Base-by-base conservation (phyloP, 2,113 vertebrate species). In the Eleginops maclovinus region DNA sequence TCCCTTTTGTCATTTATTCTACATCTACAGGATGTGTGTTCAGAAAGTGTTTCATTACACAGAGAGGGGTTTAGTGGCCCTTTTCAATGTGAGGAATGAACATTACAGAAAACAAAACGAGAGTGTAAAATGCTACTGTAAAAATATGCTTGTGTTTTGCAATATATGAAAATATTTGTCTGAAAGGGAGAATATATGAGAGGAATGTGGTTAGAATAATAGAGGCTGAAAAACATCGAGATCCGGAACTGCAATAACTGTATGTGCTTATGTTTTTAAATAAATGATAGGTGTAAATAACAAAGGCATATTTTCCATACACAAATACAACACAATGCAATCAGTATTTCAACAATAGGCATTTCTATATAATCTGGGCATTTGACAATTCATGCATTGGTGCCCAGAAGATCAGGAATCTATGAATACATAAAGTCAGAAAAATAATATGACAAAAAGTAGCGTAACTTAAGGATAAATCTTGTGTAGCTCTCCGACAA, bases 401-500 rank as follows among this genome's bases (percentile, higher is more conserved):
- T 79, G 77, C 65, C 66, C 78, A 85, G 84, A 87, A 90, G 90
- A 92, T 93, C 90, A 92, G 69, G 76, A 85, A 90, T 88, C 78
- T 58, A 92, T 93, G 85, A 92, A 91, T 90, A 88, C 79, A 87
- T 91, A 81, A 90, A 87, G 71, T 76, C 64, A 24, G 66, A 79
- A 88, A 89, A 91, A 94, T 84, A 94, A 88, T 92, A 85, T 83
- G 67, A 88, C 91, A 83, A 87, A 83, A 36, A 85, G 83, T 80
- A 75, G 88, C 56, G 79, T 85, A 90, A 93, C 94, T 92, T 93
- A 86, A 91, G 90, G 93, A 94, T 93, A 91, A 92, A 95, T 81
- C 72, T 93, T 86, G 69, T 91, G 92, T 89, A 93, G 87, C 92
- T 95, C 94, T 92, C 91, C 95, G 95, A 95, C 93, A 95, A 93